phyloP scores from a whole-genome alignment of 2,113 vertebrate genomes.

The Nymphicus hollandicus region DNA sequence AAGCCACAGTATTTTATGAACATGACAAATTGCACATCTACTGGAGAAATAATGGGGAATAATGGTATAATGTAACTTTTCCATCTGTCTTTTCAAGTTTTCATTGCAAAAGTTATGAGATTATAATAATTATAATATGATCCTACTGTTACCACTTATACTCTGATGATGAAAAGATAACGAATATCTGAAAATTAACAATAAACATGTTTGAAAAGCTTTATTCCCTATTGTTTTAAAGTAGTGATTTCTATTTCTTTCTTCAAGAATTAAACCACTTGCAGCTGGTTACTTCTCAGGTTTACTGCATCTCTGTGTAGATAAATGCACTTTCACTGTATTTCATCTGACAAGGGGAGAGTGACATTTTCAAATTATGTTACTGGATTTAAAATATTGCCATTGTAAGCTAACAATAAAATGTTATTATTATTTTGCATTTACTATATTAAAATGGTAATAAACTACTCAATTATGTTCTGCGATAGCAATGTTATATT shows the following conservation, averaged over 20 bases:
- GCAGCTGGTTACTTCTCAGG: neutral
- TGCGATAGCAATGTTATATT: neutral
- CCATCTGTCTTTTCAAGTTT: neutral
- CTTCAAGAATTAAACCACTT: neutral
- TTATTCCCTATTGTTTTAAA: neutral
- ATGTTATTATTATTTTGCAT: neutral
- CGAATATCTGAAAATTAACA: neutral
- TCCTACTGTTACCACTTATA: neutral
- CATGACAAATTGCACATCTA: neutral
- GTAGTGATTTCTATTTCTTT: neutral
- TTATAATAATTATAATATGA: neutral
- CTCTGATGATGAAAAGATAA: neutral
- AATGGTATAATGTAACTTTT: neutral
- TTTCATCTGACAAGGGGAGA: neutral
- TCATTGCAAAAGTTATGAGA: neutral
- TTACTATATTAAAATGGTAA: neutral
- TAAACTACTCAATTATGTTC: neutral
- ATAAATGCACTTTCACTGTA: neutral
- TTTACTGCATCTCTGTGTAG: neutral
- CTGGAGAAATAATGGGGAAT: neutral
- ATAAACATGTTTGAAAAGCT: neutral
- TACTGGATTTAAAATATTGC: neutral
- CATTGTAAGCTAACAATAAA: neutral
- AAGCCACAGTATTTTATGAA: neutral
- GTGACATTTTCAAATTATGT: neutral